Evolutionary conservation across 2,797 vertebrate genomes (phyloP).

Genomic region (Poeciliopsis turneri): DNA sequence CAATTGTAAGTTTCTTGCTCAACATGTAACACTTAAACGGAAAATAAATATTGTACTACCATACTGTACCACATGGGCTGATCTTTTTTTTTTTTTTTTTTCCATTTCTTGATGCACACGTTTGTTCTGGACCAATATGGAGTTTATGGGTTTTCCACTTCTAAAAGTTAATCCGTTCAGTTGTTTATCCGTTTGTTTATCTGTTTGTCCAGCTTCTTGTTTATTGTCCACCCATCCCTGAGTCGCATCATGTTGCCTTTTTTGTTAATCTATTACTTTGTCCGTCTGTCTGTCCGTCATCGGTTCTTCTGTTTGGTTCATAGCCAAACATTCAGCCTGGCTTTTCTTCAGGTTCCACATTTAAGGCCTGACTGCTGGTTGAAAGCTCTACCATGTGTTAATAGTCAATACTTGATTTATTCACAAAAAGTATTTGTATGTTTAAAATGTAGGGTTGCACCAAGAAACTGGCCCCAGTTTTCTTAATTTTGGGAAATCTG

Average conservation of each 20-base stretch:
- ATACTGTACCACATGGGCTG: conserved; percentile 88
- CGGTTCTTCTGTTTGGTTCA: not conserved
- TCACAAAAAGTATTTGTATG: not conserved
- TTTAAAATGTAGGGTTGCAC: not conserved
- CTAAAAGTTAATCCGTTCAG: not conserved
- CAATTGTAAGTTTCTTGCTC: conserved; percentile 95
- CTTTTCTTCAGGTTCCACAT: not conserved
- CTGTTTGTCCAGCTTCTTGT: not conserved
- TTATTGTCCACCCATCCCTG: not conserved
- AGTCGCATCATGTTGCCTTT: not conserved
- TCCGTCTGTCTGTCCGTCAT: not conserved
- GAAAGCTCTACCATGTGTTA: not conserved
- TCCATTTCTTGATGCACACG: conserved; percentile 59
- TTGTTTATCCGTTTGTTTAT: not conserved
- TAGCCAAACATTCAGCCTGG: not conserved
- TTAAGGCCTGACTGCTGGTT: not conserved
- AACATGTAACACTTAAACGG: conserved; percentile 93
- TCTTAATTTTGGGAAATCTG: not conserved
- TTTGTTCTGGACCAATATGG: not conserved
- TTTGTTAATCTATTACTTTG: not conserved
- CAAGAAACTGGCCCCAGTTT: not conserved
- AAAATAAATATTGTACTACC: conserved; percentile 99
- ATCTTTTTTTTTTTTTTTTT: conserved; percentile 68
- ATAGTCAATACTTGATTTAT: not conserved
- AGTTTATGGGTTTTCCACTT: not conserved